Conservation (phyloP, 2,797 vertebrate genomes). For the Smutsia temminckii region DNA sequence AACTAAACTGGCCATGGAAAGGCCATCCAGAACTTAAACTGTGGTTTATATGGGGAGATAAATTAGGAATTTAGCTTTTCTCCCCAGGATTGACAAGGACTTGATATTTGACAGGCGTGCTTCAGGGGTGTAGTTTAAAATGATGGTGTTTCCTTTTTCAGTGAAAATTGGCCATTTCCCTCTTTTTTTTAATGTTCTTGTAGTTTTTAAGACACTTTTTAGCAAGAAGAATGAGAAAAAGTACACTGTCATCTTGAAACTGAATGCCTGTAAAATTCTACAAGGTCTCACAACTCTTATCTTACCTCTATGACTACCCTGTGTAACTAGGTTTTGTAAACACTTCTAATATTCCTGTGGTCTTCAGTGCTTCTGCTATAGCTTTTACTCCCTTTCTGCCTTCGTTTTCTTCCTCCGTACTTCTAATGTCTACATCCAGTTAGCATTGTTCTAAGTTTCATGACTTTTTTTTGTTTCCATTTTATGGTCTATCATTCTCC, state of each 20-base stretch:
- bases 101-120: neutral
- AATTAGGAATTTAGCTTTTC: neutral
- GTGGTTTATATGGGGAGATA: neutral
- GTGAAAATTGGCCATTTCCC: neutral
- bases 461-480: neutral
- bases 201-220: neutral
- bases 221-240: neutral
- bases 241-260: neutral
- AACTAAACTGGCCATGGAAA: accelerated
- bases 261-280: neutral
- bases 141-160: neutral
- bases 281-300: neutral
- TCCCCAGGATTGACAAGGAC: neutral
- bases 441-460: neutral
- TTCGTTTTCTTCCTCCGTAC: neutral
- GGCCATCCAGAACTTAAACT: too few species aligned
- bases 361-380: neutral
- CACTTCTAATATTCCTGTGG: neutral
- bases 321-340: neutral
- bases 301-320: neutral
- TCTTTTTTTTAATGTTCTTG: neutral
- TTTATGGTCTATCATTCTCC: neutral
- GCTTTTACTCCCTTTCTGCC: neutral
- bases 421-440: neutral
- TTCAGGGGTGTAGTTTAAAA: neutral